Base-by-base conservation (phyloP, 2,113 vertebrate genomes). In the Regulus satrapa region DNA sequence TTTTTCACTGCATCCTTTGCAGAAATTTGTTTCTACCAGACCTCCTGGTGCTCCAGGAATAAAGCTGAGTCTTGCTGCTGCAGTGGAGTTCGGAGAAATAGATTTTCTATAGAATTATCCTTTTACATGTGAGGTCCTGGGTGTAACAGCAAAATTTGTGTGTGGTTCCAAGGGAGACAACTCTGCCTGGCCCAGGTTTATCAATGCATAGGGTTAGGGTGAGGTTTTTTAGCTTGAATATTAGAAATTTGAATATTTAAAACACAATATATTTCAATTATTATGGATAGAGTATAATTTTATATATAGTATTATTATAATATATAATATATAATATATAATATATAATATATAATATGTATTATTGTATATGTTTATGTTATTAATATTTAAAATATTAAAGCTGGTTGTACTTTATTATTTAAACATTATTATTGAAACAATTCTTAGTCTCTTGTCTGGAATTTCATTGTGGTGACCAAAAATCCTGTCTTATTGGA, bases 71-170 rank as follows among this genome's bases (percentile, higher is more conserved):
- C 55, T 58, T 48, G 48, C 12, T 93, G 79, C 29, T 43, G 9
- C 40, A 12, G 14, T 3, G 24, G 19, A 23, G 3, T 56, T 64
- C 45, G 54, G 55, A 94, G 28, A 51, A 89, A 52, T 2, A 40
- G 34, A 8, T 49, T 26, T 59, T 54, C 5, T 32, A 0, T 8
- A 3, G 24, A 28, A 12, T 36, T 8, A 12, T 34, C 21, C 9
- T 48, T 62, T 28, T 19, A 14, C 4, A 14, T 16, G 13, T 7
- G 14, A 40, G 13, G 6, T 24, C 10, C 43, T 36, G 10, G n/a
- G n/a, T n/a, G n/a, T n/a, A n/a, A 31, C 10, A 25, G 4, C 10
- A 34, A 32, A 24, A 48, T 8, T 0, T 26, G n/a, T 67, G 56
- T 40, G 3, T 46, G 14, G 3, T 83, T 86, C n/a, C 18, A 32